Conservation (phyloP, 2,888 invertebrate genomes). For the Dorcus parallelipipedus region DNA sequence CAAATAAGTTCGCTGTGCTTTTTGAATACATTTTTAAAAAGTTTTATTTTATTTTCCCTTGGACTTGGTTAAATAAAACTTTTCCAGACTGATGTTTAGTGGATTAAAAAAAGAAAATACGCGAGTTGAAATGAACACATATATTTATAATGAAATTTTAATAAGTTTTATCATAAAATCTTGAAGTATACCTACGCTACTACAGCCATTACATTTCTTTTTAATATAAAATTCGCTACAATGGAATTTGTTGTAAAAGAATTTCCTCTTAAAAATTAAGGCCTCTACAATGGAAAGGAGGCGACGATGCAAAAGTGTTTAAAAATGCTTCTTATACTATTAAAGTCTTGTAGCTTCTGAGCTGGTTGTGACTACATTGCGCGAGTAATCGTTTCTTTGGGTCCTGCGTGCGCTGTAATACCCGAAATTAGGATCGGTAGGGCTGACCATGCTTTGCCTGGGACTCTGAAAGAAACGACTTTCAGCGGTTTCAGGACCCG, state of each 20-base stretch:
- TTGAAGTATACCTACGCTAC: not conserved
- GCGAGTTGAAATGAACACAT: no score
- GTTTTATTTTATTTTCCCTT: no score
- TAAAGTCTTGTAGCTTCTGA: slow-evolving; percentile 67
- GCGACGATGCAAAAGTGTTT: not conserved
- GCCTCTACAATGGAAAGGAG: slow-evolving; percentile 5
- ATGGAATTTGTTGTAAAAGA: not conserved
- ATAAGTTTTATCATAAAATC: no score
- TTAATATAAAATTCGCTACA: not conserved
- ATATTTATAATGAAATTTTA: no score
- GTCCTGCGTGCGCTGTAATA: slow-evolving; percentile 47
- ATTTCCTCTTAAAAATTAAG: not conserved
- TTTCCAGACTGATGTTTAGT: no score
- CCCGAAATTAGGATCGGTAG: slow-evolving; percentile 47
- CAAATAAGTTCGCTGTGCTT: no score
- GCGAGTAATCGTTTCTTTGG: slow-evolving; percentile 49
- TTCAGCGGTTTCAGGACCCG: slow-evolving; percentile 37
- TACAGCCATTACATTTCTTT: not conserved
- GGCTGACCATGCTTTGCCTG: slow-evolving; percentile 44
- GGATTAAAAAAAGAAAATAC: no score
- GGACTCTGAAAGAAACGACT: slow-evolving; percentile 45
- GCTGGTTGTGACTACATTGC: slow-evolving; percentile 57
- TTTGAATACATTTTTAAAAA: no score
- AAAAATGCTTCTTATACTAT: slow-evolving; percentile 3
- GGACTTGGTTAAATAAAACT: no score